Conservation (phyloP, 2,888 invertebrate species). For the Xanthorhoe spadicearia region DNA sequence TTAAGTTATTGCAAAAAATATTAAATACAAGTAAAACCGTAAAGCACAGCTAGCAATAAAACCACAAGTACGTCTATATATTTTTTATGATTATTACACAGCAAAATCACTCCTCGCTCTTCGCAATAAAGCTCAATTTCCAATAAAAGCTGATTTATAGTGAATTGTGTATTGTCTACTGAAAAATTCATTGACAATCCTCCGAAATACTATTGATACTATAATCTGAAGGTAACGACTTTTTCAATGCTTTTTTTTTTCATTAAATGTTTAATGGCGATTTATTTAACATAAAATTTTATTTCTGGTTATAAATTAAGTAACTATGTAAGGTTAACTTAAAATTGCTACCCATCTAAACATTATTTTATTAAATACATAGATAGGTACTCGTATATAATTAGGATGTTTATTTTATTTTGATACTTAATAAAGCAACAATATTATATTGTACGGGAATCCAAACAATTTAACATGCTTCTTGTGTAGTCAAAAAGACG, state of each 20-base stretch:
- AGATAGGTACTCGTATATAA: too few relatives aligned
- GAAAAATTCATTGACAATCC: constrained; percentile 16
- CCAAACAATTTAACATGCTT: too few relatives aligned
- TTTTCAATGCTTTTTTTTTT: neutral
- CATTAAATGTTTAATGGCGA: neutral
- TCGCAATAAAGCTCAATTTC: constrained; percentile 11
- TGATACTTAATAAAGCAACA: too few relatives aligned
- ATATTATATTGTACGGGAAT: too few relatives aligned
- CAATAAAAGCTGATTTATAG: constrained; percentile 5
- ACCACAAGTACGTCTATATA: neutral
- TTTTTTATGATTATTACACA: neutral
- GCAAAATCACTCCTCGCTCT: neutral
- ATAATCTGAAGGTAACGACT: constrained; percentile 3
- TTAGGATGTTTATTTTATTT: too few relatives aligned
- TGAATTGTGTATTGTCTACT: constrained; percentile 4
- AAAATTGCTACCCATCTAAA: too few relatives aligned
- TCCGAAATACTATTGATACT: constrained; percentile 9
- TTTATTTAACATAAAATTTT: neutral
- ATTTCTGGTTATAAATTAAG: too few relatives aligned
- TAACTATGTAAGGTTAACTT: too few relatives aligned
- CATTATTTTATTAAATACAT: too few relatives aligned
- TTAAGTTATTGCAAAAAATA: neutral
- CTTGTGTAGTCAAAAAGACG: too few relatives aligned
- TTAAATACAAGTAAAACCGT: neutral
- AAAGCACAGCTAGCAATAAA: neutral